Conservation (phyloP, 30 jellyfish, hydroid and myxozoan genomes). For the Rhopilema esculentum region DNA sequence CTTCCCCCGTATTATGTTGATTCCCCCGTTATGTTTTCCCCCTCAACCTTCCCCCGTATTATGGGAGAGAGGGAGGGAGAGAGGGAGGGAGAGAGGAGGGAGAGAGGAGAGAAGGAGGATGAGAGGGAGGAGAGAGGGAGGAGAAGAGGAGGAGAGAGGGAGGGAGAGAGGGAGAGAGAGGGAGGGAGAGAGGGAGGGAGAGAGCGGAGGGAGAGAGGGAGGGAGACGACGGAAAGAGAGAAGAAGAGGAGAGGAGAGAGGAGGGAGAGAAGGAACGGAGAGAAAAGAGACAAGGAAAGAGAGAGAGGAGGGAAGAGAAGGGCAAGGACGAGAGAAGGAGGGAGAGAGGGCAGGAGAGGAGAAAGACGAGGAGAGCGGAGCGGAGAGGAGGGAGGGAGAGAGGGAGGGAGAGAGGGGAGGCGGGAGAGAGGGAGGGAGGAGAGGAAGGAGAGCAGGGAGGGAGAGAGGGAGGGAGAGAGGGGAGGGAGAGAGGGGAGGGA, state of each 20-base stretch:
- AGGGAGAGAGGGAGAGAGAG: not conserved
- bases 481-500: not conserved
- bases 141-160: not conserved
- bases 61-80: too few relatives aligned
- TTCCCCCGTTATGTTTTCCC: too few relatives aligned
- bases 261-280: not conserved
- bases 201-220: not conserved
- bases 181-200: not conserved
- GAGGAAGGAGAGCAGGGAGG: not conserved
- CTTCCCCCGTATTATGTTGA: too few relatives aligned
- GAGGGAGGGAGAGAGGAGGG: constrained; percentile 1
- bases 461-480: not conserved
- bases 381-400: too few relatives aligned
- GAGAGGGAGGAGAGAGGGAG: not conserved
- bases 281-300: not conserved
- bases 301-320: not conserved
- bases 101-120: not conserved
- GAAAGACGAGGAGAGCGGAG: not conserved
- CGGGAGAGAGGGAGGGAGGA: not conserved
- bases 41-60: too few relatives aligned
- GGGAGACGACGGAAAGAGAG: not conserved
- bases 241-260: not conserved
- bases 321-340: not conserved
- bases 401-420: not conserved
- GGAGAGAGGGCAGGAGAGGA: not conserved